phyloP scores from a whole-genome alignment of 2,888 invertebrate species.

The Trissoscelio sp. region DNA sequence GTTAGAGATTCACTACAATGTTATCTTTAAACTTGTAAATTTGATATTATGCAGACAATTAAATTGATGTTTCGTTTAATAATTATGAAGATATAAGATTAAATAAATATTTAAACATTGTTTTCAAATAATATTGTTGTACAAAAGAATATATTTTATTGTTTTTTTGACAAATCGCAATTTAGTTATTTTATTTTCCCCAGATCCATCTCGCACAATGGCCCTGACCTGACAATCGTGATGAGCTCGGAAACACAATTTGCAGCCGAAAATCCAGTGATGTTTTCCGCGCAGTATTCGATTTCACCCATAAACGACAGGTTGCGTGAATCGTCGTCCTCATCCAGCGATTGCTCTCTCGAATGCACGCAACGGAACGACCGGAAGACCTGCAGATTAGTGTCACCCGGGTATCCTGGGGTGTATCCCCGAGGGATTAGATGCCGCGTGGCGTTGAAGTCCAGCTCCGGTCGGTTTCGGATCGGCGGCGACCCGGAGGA shows the following conservation, averaged over 20 bases:
- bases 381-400: constrained; percentile 73
- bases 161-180: too few species aligned
- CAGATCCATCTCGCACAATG: constrained; percentile 76
- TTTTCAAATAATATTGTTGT: too few species aligned
- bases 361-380: constrained; percentile 78
- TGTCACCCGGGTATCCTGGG: constrained; percentile 77
- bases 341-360: constrained; percentile 74
- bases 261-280: constrained; percentile 78
- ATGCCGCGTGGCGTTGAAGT: constrained; percentile 76
- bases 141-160: too few species aligned
- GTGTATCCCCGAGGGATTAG: constrained; percentile 77
- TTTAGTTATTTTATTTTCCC: too few species aligned
- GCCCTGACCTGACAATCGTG: constrained; percentile 76
- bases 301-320: constrained; percentile 76
- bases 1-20: too few species aligned
- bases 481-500: constrained; percentile 78
- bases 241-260: constrained; percentile 77
- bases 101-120: too few species aligned
- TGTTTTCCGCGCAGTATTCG: constrained; percentile 79
- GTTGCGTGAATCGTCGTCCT: constrained; percentile 72
- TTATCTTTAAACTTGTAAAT: too few species aligned
- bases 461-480: constrained; percentile 75
- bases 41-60: too few species aligned
- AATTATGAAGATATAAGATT: too few species aligned
- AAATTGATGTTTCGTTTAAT: too few species aligned